Conservation (phyloP, 2,888 invertebrate genomes). For the Lathronympha strigana region DNA sequence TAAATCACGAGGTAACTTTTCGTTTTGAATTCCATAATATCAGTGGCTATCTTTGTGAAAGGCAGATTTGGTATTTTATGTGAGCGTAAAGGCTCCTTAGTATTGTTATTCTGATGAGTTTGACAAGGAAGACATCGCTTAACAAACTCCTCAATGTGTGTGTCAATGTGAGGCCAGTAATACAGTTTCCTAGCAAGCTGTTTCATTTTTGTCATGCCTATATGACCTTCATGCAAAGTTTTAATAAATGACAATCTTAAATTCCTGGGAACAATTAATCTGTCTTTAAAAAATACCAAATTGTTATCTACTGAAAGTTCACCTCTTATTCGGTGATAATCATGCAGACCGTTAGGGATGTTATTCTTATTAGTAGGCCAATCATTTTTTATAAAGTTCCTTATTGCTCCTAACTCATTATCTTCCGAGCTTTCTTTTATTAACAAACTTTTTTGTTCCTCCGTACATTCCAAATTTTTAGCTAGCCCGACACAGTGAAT, state of each 20-base stretch:
- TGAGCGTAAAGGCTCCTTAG: slow-evolving; percentile 39
- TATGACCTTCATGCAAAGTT: slow-evolving; percentile 50
- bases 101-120: slow-evolving; percentile 23
- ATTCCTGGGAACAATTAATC: slow-evolving; percentile 40
- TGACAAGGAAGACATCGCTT: slow-evolving; percentile 44
- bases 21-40: too few relatives aligned
- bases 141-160: slow-evolving; percentile 49
- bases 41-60: not conserved
- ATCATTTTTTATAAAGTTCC: slow-evolving; percentile 37
- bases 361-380: slow-evolving; percentile 41
- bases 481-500: too few relatives aligned
- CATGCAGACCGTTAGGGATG: slow-evolving; percentile 35
- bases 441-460: too few relatives aligned
- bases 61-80: not conserved
- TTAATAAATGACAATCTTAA: slow-evolving; percentile 38
- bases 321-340: slow-evolving; percentile 41
- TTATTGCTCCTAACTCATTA: slow-evolving; percentile 34
- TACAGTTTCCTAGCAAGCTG: slow-evolving; percentile 40
- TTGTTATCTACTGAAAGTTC: slow-evolving; percentile 38
- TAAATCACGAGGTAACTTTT: too few relatives aligned
- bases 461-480: too few relatives aligned
- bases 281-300: slow-evolving; percentile 43
- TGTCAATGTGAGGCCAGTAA: slow-evolving; percentile 55
- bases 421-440: too few relatives aligned
- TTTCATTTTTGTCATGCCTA: slow-evolving; percentile 53